Evolutionary conservation across 2,888 invertebrate genomes (phyloP).

Genomic region (Synergus laeviventris): DNA sequence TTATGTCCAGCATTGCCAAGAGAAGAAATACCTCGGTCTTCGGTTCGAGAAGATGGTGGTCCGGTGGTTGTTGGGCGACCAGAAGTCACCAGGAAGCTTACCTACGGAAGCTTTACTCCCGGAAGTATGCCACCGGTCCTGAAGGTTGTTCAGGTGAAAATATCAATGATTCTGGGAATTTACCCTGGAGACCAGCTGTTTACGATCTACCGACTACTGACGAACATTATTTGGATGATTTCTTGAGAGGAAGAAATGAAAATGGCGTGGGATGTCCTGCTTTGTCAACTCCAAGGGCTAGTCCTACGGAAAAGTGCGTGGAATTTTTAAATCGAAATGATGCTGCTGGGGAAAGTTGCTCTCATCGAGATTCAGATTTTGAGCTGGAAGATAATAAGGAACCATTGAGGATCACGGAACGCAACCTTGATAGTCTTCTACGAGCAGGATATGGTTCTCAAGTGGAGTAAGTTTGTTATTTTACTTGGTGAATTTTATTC

Average conservation of each 20-base stretch:
- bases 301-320: slow-evolving; percentile 74
- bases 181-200: slow-evolving; percentile 56
- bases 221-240: slow-evolving; percentile 70
- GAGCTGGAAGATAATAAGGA: slow-evolving; percentile 46
- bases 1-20: slow-evolving; percentile 71
- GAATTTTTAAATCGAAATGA: slow-evolving; percentile 66
- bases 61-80: slow-evolving; percentile 73
- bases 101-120: slow-evolving; percentile 70
- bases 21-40: slow-evolving; percentile 69
- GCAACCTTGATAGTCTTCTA: slow-evolving; percentile 63
- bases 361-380: slow-evolving; percentile 43
- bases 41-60: slow-evolving; percentile 74
- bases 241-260: slow-evolving; percentile 63
- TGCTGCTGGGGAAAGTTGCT: slow-evolving; percentile 46
- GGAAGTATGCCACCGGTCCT: slow-evolving; percentile 60
- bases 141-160: slow-evolving; percentile 43
- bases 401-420: slow-evolving; percentile 60
- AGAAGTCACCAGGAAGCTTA: slow-evolving; percentile 74
- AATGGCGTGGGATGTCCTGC: slow-evolving; percentile 59
- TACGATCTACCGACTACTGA: slow-evolving; percentile 65
- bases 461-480: slow-evolving; percentile 59
- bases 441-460: slow-evolving; percentile 59
- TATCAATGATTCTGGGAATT: slow-evolving; percentile 45
- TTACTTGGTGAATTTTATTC: background rate
- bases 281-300: slow-evolving; percentile 67